These are phyloP conservation scores for Drosophila arawakana DNA, from an alignment of 1,140 invertebrate genomes.

Conservation along the genomic window DNA sequence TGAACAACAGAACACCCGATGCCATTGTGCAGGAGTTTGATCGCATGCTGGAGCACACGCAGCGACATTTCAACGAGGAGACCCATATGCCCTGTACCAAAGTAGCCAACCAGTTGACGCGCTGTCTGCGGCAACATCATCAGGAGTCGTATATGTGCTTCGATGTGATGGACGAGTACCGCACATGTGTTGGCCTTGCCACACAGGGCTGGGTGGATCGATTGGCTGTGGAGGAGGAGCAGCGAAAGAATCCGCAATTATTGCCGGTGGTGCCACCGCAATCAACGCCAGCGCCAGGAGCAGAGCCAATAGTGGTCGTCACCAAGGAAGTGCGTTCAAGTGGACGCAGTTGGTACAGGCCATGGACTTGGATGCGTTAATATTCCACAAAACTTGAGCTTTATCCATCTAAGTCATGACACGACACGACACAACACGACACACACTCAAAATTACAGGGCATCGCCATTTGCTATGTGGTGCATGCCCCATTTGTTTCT, in stretches of 20 bases:
- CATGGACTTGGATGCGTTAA: constrained; percentile 62
- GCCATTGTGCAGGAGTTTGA: constrained; percentile 58
- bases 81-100: constrained; percentile 39
- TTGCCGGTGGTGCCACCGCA: constrained; percentile 26
- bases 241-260: background rate
- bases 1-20: constrained; percentile 37
- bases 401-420: background rate
- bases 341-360: constrained; percentile 42
- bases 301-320: background rate
- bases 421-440: background rate
- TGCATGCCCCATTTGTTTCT: constrained; percentile 7
- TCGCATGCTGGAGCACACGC: constrained; percentile 36
- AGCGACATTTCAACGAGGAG: constrained; percentile 25
- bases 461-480: constrained; percentile 5
- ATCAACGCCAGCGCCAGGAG: background rate
- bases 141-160: constrained; percentile 52
- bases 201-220: constrained; percentile 53
- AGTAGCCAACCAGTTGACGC: constrained; percentile 28
- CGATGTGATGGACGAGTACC: constrained; percentile 56
- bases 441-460: constrained; percentile 27
- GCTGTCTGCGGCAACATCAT: constrained; percentile 44
- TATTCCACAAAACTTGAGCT: background rate
- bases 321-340: background rate
- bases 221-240: constrained; percentile 2
- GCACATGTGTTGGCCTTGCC: constrained; percentile 41